Conservation (phyloP, 2,888 invertebrate genomes). For the Camptogramma bilineatum region DNA sequence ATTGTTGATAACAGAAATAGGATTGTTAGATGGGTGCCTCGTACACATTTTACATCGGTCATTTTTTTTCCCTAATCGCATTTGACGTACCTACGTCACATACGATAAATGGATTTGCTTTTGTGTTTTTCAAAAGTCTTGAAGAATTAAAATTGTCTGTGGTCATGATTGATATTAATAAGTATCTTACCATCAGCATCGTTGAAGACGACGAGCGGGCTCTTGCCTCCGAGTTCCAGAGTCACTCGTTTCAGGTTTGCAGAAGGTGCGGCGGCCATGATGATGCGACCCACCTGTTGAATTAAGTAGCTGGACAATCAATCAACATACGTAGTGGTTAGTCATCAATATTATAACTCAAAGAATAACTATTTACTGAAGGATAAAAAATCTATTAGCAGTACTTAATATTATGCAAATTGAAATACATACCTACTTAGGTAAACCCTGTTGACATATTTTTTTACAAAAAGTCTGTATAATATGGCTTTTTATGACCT, state of each 20-base stretch:
- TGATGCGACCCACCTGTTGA: slow-evolving; percentile 72
- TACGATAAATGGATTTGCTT: neutral
- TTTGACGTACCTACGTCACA: no score
- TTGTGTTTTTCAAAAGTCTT: neutral
- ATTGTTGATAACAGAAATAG: neutral
- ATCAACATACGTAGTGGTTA: neutral
- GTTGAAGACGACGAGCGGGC: slow-evolving; percentile 93
- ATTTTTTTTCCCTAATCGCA: no score
- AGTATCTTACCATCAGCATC: slow-evolving; percentile 90
- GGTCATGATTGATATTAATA: slow-evolving; percentile 1
- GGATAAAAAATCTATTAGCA: neutral
- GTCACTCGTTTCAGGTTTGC: slow-evolving; percentile 93
- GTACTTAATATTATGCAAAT: no score
- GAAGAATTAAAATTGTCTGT: neutral
- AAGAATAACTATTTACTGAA: neutral
- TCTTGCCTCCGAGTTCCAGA: slow-evolving; percentile 95
- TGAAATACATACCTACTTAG: neutral
- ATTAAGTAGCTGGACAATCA: slow-evolving; percentile 2
- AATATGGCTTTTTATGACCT: no score
- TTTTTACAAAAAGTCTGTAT: no score
- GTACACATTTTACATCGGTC: no score
- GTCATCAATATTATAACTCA: neutral
- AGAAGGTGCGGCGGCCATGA: slow-evolving; percentile 88
- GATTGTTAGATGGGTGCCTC: no score
- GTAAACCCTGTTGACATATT: no score